A percentile compares a stretch with the other conserved stretches of the same genome.
Conservation (phyloP, 2,888 invertebrate species). For the Dilophus febrilis region DNA sequence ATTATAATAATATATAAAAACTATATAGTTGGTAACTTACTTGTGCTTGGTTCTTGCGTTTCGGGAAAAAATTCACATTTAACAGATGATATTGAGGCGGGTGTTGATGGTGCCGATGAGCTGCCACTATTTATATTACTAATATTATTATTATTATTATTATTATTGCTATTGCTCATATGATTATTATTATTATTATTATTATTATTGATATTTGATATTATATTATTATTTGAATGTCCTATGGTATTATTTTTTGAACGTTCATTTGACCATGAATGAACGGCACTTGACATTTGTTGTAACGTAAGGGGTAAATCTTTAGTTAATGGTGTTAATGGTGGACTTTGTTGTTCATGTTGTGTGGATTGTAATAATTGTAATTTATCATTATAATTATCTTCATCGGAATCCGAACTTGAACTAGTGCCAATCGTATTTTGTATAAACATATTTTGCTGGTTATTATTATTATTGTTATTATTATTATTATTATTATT, state of each 20-base stretch:
- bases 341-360: constrained; percentile 26
- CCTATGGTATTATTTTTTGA: constrained; percentile 12
- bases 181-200: not conserved
- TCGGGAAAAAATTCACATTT: constrained; percentile 65
- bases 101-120: constrained; percentile 31
- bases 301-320: constrained; percentile 27
- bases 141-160: no score
- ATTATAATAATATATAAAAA: not conserved
- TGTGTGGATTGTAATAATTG: no score
- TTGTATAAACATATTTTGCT: constrained; percentile 13
- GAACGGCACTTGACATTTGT: constrained; percentile 29
- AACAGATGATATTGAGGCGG: constrained; percentile 31
- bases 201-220: not conserved
- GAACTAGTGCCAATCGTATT: constrained; percentile 38
- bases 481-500: no score
- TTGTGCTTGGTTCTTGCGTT: constrained; percentile 72
- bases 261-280: constrained; percentile 25
- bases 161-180: not conserved
- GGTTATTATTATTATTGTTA: constrained; percentile 10
- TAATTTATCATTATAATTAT: constrained; percentile 31
- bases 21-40: constrained; percentile 36
- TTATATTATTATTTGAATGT: constrained; percentile 12
- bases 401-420: constrained; percentile 67
- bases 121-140: constrained; percentile 13
- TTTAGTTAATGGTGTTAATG: constrained; percentile 46